A percentile compares a stretch with the other conserved stretches of the same genome.
Evolutionary conservation across 2,888 invertebrate genomes (phyloP).

Genomic region (Neocrepidodera transversa): DNA sequence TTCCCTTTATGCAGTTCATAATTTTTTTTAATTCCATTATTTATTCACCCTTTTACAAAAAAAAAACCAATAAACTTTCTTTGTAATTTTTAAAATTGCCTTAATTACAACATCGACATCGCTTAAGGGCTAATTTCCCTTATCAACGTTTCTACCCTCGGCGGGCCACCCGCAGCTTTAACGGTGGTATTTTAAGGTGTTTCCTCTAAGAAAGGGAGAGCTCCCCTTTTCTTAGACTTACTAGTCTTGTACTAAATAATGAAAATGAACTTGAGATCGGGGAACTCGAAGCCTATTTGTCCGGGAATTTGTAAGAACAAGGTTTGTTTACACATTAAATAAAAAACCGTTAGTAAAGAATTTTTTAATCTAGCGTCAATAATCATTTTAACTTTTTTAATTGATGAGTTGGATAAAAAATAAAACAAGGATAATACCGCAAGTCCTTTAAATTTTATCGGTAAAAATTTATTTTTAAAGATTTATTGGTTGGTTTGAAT

Average conservation of each 20-base stretch:
- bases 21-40: too few species aligned
- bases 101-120: not conserved
- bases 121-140: not conserved
- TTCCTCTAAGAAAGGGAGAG: conserved; percentile 42
- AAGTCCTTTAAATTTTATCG: too few species aligned
- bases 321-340: conserved; percentile 14
- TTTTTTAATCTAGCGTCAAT: too few species aligned
- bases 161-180: conserved; percentile 14
- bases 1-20: conserved; percentile 10
- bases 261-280: conserved; percentile 49
- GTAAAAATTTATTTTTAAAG: too few species aligned
- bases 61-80: not conserved
- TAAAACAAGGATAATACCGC: too few species aligned
- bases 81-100: not conserved
- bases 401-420: too few species aligned
- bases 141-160: not conserved
- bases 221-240: conserved; percentile 31
- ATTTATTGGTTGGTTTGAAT: too few species aligned
- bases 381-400: too few species aligned
- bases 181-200: conserved; percentile 35
- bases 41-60: not conserved
- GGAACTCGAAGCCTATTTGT: conserved; percentile 50
- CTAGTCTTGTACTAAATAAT: conserved; percentile 48
- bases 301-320: conserved; percentile 49
- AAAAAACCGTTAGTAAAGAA: not conserved